Evolutionary conservation across 2,888 invertebrate genomes (phyloP).

Genomic region (Nomada hirtipes): DNA sequence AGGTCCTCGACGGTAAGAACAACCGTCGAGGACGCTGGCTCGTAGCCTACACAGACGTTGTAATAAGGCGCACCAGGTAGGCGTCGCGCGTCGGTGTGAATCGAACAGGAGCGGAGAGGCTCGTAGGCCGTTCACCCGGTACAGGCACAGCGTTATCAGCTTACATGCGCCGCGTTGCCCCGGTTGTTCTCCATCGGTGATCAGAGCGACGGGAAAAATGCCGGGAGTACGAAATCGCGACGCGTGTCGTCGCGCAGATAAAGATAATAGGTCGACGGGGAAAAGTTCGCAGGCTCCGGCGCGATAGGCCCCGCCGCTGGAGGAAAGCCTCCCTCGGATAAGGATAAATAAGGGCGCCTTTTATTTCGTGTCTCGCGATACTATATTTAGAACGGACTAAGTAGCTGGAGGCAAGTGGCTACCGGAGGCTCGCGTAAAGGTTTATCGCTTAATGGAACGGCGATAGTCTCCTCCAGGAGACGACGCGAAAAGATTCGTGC

Average conservation of each 20-base stretch:
- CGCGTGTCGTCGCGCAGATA: constrained; percentile 53
- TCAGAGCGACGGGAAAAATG: constrained; percentile 20
- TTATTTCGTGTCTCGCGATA: constrained; percentile 30
- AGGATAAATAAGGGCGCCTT: constrained; percentile 47
- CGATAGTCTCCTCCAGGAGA: neutral
- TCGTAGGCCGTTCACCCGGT: constrained; percentile 80
- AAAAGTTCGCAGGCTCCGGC: constrained; percentile 30
- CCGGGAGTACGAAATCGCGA: constrained; percentile 54
- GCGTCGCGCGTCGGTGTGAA: constrained; percentile 67
- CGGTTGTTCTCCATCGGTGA: constrained; percentile 52
- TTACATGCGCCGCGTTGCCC: constrained; percentile 48
- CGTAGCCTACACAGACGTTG: constrained; percentile 65
- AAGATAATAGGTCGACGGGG: constrained; percentile 60
- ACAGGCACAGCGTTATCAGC: constrained; percentile 68
- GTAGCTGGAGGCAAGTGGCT: neutral
- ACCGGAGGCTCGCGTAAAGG: neutral
- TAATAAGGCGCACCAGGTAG: constrained; percentile 75
- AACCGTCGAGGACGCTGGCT: constrained; percentile 13
- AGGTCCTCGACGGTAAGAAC: neutral
- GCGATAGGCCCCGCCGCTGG: constrained; percentile 22
- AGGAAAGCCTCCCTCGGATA: constrained; percentile 49
- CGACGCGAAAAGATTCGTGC: neutral
- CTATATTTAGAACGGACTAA: constrained; percentile 43
- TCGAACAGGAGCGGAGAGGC: constrained; percentile 59
- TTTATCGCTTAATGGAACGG: constrained; percentile 5